phyloP scores from a whole-genome alignment of 35 echinoderm and acorn worm species.

The Anneissia japonica region DNA sequence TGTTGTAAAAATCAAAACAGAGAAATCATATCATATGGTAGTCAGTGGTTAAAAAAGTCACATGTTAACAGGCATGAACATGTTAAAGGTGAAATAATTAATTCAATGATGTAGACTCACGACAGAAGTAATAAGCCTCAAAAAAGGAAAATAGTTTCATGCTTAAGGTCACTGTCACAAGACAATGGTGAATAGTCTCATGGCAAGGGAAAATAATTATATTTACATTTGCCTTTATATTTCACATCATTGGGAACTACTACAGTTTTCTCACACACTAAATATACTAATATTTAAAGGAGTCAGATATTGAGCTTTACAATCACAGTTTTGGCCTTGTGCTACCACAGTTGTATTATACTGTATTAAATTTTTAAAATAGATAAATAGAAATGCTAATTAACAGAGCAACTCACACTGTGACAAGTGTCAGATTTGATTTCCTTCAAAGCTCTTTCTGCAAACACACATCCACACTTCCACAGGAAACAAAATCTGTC shows the following conservation, averaged over 20 bases:
- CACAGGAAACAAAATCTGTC: constrained; percentile 84
- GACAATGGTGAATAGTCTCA: not conserved
- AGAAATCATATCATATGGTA: not conserved
- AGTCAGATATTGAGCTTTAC: no score
- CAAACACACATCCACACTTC: constrained; percentile 89
- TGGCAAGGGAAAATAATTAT: no score
- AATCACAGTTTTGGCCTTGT: no score
- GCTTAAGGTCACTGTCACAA: not conserved
- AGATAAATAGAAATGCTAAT: not conserved
- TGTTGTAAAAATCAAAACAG: constrained; percentile 10
- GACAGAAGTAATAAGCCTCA: not conserved
- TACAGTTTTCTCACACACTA: no score
- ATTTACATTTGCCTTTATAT: no score
- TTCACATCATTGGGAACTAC: no score
- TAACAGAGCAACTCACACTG: constrained; percentile 48
- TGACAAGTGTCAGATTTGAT: constrained; percentile 95
- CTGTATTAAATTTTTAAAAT: not conserved
- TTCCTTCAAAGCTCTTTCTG: constrained; percentile 94
- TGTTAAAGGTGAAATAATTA: not conserved
- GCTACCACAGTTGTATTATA: no score
- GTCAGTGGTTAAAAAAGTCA: not conserved
- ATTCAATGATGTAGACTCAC: not conserved
- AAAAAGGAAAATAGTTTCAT: not conserved
- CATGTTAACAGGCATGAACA: not conserved
- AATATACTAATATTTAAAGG: no score